phyloP scores from a whole-genome alignment of 2,113 vertebrate species.

The Brachypodius melanocephalos region DNA sequence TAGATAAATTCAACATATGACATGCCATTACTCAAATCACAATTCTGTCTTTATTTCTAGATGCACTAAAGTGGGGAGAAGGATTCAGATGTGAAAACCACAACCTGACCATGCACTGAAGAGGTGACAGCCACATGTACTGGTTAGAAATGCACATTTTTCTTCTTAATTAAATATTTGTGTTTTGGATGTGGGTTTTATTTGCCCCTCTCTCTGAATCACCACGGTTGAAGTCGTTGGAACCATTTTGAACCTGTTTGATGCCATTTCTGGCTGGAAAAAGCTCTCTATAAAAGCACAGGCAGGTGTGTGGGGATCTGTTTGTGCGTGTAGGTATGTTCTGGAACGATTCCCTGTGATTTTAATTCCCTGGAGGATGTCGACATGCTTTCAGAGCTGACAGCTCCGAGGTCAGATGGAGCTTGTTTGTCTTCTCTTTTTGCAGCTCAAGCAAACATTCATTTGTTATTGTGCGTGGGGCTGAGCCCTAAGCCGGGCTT shows the following conservation, averaged over 20 bases:
- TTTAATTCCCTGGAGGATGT: not conserved
- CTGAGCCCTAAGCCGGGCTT: not conserved
- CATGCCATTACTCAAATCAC: not conserved
- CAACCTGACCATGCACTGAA: not conserved
- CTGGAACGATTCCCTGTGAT: not conserved
- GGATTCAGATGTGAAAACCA: not conserved
- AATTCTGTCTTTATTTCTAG: constrained; percentile 22
- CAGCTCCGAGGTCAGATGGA: not conserved
- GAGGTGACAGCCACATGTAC: not conserved
- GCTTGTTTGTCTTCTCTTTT: not conserved
- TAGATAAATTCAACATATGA: not conserved
- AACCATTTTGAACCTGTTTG: not conserved
- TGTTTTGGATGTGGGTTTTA: not conserved
- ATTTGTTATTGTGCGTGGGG: not conserved
- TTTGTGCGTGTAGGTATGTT: not conserved
- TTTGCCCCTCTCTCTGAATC: not conserved
- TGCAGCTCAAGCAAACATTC: not conserved
- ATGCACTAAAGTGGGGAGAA: constrained; percentile 19
- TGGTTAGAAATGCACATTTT: constrained; percentile 39
- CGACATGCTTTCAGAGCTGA: not conserved
- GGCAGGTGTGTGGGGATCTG: not conserved
- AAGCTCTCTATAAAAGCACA: not conserved
- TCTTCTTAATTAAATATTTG: not conserved
- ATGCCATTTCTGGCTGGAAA: not conserved
- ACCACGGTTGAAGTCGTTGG: not conserved